These are phyloP conservation scores for Heterohyrax brucei DNA, from an alignment of 2,797 vertebrate genomes.

Conservation along the genomic window DNA sequence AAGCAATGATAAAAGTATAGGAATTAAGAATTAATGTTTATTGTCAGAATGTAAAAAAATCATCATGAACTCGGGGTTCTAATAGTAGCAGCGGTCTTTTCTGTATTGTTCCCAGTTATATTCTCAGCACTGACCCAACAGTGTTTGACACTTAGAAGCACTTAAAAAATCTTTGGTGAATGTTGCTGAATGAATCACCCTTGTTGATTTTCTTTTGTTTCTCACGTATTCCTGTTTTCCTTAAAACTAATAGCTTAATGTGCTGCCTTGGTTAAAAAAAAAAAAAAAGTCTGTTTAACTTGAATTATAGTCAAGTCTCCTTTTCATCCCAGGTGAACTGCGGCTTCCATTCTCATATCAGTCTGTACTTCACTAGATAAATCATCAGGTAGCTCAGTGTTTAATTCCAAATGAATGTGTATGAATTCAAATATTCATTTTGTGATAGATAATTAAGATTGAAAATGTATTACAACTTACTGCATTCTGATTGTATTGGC, in stretches of 20 bases:
- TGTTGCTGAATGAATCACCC: conserved; percentile 10
- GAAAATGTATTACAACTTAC: conserved; percentile 11
- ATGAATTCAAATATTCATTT: conserved; percentile 53
- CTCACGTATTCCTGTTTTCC: conserved; percentile 68
- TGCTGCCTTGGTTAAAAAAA: conserved; percentile 61
- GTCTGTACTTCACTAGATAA: conserved; percentile 9
- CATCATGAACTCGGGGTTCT: background rate
- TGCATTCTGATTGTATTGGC: conserved; percentile 25
- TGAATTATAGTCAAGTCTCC: background rate
- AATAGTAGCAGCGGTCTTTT: background rate
- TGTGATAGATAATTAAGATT: conserved; percentile 48
- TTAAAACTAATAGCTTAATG: conserved; percentile 70
- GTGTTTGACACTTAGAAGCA: background rate
- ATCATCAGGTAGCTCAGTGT: background rate
- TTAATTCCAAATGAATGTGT: conserved; percentile 39
- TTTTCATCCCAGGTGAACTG: conserved; percentile 42
- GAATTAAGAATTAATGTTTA: conserved; percentile 60
- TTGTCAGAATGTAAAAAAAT: conserved; percentile 44
- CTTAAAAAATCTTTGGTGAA: conserved; percentile 23
- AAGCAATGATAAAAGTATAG: conserved; percentile 62
- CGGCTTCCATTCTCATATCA: background rate
- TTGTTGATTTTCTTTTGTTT: conserved; percentile 61
- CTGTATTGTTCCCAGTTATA: conserved; percentile 40
- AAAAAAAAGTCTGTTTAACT: conserved; percentile 60
- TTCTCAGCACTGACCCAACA: background rate